Conservation (phyloP, 92 coral and sea anemone genomes). For the Porites cylindrica region DNA sequence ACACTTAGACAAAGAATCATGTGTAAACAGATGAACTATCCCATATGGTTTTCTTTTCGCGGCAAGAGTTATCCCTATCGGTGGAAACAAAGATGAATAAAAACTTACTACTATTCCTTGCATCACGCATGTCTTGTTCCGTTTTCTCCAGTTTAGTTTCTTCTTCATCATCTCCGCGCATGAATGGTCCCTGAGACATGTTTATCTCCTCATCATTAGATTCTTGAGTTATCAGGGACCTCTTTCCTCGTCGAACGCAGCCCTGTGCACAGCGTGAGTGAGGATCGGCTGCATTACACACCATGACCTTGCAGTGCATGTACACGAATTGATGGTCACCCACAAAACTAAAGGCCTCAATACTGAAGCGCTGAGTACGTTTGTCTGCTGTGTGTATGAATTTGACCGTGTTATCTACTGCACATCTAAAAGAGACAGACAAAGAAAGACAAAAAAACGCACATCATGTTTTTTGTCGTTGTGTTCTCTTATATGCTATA, state of each 20-base stretch:
- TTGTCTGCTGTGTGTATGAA: slow-evolving; percentile 28
- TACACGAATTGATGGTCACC: slow-evolving; percentile 61
- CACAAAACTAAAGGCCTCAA: slow-evolving; percentile 67
- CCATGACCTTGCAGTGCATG: slow-evolving; percentile 72
- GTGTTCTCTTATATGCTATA: not conserved
- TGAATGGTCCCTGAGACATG: slow-evolving; percentile 37
- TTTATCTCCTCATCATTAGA: slow-evolving; percentile 14
- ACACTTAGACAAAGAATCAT: not conserved
- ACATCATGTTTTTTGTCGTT: too few relatives aligned
- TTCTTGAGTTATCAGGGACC: slow-evolving; percentile 12
- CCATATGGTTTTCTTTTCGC: too few relatives aligned
- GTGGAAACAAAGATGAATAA: not conserved
- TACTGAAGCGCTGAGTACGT: slow-evolving; percentile 48
- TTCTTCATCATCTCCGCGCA: not conserved
- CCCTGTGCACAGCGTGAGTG: slow-evolving; percentile 58
- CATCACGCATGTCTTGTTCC: not conserved
- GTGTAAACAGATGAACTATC: not conserved
- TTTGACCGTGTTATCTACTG: slow-evolving; percentile 52
- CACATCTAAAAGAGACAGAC: slow-evolving; percentile 3
- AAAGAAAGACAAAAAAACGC: not conserved
- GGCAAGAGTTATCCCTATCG: too few relatives aligned
- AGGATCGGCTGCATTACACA: slow-evolving; percentile 64
- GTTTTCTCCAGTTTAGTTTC: not conserved
- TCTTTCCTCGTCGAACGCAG: slow-evolving; percentile 13
- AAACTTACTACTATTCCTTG: slow-evolving; percentile 12